Base-by-base conservation (phyloP, 2,888 invertebrate genomes). In the Lithodes maja region DNA sequence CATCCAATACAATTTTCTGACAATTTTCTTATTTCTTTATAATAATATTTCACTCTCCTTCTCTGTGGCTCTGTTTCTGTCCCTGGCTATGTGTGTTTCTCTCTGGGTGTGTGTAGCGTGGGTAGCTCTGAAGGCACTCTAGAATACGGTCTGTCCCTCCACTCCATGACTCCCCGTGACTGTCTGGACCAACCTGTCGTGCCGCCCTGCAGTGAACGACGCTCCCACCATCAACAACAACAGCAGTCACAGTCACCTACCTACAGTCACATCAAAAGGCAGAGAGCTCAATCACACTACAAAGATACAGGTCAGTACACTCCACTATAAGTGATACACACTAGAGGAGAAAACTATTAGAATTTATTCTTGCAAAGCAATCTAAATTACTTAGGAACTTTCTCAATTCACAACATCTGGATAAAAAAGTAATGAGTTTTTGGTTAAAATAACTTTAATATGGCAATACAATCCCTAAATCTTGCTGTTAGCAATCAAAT, bases 61-160 rank as follows among this genome's bases (percentile, higher is more conserved):
- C n/a, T 83, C 17, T 83, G 53, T 83, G 9, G 49, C 49, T 82
- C 50, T 15, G 49, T 15, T 49, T n/a, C 71, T 7, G 15, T 50
- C n/a, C 15, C 49, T 2, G 2, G 17, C 68, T 9, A 1, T 82
- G 53, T 74, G 69, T 52, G 49, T 7, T 83, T 7, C 2, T 71
- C 53, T 54, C 50, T 15, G 55, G 68, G 5, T 85, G 79, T n/a
- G 52, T 69, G 55, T 50, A 82, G 81, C 68, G 81, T 82, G 49
- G 81, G 81, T 2, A 82, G 81, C 68, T 82, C 71, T 12, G 71
- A 87, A 52, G 87, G 78, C 12, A 87, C 87, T 3, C 69, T 87
- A 83, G 87, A 87, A 75, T 87, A 87, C 52, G 87, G 87, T 87
- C 87, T 87, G 54, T 87, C 87, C 75, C 83, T 87, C n/a, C 87